phyloP scores from a whole-genome alignment of 2,797 vertebrate species.

The Sphaeramia orbicularis region DNA sequence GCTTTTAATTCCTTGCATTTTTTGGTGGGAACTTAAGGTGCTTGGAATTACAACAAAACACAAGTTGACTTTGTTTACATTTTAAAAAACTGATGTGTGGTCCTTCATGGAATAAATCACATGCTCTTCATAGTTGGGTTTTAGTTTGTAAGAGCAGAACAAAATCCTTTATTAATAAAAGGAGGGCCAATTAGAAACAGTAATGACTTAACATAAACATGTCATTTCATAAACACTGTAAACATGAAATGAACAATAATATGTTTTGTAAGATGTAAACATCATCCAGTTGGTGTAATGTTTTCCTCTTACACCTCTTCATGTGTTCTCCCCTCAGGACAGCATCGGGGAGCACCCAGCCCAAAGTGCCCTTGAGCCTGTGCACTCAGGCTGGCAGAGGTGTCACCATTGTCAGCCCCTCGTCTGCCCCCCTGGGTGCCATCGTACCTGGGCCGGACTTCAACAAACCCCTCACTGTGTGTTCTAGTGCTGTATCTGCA shows the following conservation, averaged over 20 bases:
- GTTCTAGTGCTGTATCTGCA: constrained; percentile 72
- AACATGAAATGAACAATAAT: background rate
- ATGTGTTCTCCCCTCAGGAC: constrained; percentile 80
- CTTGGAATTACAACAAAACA: no score
- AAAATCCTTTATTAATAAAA: no score
- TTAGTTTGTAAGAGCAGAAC: no score
- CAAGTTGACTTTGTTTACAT: no score
- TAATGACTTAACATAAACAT: background rate
- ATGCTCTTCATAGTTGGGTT: no score
- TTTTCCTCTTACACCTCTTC: background rate
- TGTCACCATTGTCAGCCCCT: constrained; percentile 90
- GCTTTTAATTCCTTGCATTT: no score
- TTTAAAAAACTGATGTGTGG: no score
- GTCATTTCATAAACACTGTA: background rate
- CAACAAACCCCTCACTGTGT: constrained; percentile 82
- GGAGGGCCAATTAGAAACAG: background rate
- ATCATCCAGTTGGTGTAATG: background rate
- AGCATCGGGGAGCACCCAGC: constrained; percentile 86
- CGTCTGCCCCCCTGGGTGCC: constrained; percentile 82
- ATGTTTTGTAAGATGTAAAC: background rate
- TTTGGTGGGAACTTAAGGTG: no score
- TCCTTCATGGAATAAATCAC: no score
- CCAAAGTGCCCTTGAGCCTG: constrained; percentile 90
- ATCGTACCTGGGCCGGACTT: constrained; percentile 77
- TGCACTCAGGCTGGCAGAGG: constrained; percentile 89